phyloP scores from a whole-genome alignment of 2,113 vertebrate species.

The Rhinogobius similis region DNA sequence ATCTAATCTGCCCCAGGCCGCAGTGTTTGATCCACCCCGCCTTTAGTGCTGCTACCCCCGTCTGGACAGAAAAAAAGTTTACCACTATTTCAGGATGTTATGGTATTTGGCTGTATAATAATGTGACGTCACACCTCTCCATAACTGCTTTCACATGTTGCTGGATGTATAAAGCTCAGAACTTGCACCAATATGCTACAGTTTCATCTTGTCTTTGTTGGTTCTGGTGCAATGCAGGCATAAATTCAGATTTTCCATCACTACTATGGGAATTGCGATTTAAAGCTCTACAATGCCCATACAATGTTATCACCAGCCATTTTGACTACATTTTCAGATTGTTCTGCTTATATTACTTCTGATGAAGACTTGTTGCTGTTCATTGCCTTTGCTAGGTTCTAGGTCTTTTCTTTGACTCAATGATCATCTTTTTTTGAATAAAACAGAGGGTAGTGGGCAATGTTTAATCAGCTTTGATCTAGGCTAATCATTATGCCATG shows the following conservation, averaged over 20 bases:
- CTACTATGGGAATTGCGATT: constrained; percentile 28
- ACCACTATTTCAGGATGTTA: constrained; percentile 64
- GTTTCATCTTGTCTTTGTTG: constrained; percentile 43
- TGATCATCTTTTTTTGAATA: constrained; percentile 25
- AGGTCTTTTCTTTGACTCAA: constrained; percentile 28
- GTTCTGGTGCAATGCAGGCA: background rate
- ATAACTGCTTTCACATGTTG: constrained; percentile 69
- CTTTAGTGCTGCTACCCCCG: constrained; percentile 47
- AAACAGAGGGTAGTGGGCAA: background rate
- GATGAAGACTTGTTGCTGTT: constrained; percentile 31
- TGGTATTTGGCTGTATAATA: constrained; percentile 60
- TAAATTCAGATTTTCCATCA: constrained; percentile 28
- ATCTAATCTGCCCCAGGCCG: constrained; percentile 72
- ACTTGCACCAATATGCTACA: constrained; percentile 19
- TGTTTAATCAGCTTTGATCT: constrained; percentile 26
- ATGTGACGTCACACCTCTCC: constrained; percentile 64
- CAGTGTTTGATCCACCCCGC: constrained; percentile 69
- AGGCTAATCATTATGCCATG: constrained; percentile 36
- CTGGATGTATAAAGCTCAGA: constrained; percentile 53
- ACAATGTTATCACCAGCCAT: background rate
- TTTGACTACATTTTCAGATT: background rate
- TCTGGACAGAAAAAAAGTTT: constrained; percentile 35
- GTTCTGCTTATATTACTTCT: constrained; percentile 9
- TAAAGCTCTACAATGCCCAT: constrained; percentile 38
- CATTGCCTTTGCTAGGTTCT: background rate